Conservation (phyloP, 2,888 invertebrate species). For the Plebejus melissa region DNA sequence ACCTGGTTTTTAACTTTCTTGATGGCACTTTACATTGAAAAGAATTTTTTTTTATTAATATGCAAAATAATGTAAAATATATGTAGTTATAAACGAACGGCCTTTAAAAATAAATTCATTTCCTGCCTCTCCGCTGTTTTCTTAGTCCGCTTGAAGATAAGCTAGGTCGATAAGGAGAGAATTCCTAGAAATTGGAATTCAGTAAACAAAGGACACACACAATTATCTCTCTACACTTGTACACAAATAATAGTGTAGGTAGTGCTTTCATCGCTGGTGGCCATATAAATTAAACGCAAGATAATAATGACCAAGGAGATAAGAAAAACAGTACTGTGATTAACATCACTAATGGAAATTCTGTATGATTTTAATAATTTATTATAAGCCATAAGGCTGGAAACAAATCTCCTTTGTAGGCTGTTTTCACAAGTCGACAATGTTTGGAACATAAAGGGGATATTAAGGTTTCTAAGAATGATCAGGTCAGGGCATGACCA, state of each 20-base stretch:
- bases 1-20: not conserved
- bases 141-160: constrained; percentile 51
- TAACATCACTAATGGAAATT: constrained; percentile 11
- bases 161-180: constrained; percentile 49
- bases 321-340: not conserved
- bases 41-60: too few species aligned
- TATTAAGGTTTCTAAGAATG: constrained; percentile 53
- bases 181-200: constrained; percentile 50
- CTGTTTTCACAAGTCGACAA: not conserved
- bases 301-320: not conserved
- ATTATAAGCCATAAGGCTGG: not conserved
- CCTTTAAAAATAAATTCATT: constrained; percentile 33
- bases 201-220: constrained; percentile 41
- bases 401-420: too few species aligned
- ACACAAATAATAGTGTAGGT: constrained; percentile 30
- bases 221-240: constrained; percentile 28
- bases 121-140: constrained; percentile 41
- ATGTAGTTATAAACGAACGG: constrained; percentile 24
- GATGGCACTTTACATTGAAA: not conserved
- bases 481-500: constrained; percentile 74
- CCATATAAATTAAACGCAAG: constrained; percentile 21
- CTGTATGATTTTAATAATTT: not conserved
- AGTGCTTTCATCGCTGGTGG: constrained; percentile 11
- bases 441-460: not conserved
- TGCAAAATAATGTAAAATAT: not conserved